These are phyloP conservation scores for Lathamus discolor DNA, from an alignment of 2,113 vertebrate species.

Conservation along the genomic window DNA sequence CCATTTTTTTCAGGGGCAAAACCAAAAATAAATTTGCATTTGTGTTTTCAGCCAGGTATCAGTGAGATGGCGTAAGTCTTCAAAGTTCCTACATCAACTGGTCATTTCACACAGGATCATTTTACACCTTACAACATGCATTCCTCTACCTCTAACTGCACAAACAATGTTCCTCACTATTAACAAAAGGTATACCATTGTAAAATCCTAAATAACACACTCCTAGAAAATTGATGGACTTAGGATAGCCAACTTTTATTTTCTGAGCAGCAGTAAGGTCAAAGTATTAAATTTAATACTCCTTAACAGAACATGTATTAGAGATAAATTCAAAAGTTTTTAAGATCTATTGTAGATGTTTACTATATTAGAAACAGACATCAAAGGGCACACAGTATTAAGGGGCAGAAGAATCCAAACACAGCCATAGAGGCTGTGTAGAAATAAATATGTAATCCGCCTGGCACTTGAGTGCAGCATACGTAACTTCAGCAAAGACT, in stretches of 20 bases:
- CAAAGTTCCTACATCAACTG: neutral
- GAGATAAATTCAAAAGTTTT: neutral
- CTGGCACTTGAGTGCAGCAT: neutral
- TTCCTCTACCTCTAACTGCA: neutral
- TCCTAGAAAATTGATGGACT: neutral
- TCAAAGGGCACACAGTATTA: neutral
- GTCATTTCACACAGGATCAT: neutral
- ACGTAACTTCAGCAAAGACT: rapidly evolving
- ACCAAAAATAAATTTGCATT: constrained; percentile 30
- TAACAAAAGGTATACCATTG: neutral
- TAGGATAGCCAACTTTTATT: neutral
- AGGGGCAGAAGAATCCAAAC: neutral
- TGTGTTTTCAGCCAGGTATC: constrained; percentile 35
- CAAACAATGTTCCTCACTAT: neutral
- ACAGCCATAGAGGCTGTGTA: neutral
- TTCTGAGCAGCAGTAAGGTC: neutral
- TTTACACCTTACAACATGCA: neutral
- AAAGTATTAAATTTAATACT: neutral
- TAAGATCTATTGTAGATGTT: neutral
- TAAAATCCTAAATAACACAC: neutral
- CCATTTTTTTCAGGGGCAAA: constrained; percentile 15
- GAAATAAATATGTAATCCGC: neutral
- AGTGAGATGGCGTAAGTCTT: constrained; percentile 28
- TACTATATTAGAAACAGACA: neutral
- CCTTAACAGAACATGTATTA: neutral